Base-by-base conservation (phyloP, 2,888 invertebrate species). In the Hydrotaea diabolus region DNA sequence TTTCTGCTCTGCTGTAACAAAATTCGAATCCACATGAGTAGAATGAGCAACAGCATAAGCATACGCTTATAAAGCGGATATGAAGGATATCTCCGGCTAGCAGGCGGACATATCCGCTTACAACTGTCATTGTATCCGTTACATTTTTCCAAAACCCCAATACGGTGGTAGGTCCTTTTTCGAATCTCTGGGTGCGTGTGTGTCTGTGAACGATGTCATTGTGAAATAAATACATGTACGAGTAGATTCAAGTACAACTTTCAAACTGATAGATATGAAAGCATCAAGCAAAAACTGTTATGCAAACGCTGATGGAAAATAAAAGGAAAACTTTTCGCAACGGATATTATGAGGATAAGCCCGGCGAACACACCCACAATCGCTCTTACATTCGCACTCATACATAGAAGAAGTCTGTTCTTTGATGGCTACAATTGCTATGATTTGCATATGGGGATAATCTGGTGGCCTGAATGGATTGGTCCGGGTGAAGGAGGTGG, bases 21-120 rank as follows among this genome's bases (percentile, higher is more conserved):
- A 31, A 31, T 31, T 2, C 7, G 31, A 31, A 23, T 46, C n/a
- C 11, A 39, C 23, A n/a, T 39, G 39, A 39, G 39, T 39, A 72
- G 26, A 21, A 31, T 53, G 26, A 55, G 9, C 11, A 15, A 66
- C 11, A 15, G 73, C 17, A 57, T 64, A 53, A 79, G 59, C 79
- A 80, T 77, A 72, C 73, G 69, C 82, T 74, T 82, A 39, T 39
- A 82, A 87, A 86, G 77, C 90, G 91, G 91, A 91, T 90, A 91
- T 91, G 90, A 91, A 92, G 89, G 90, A 88, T 89, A 91, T 91
- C 92, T 91, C 91, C 92, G 91, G 91, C 89, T 89, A 89, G 88
- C 90, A 89, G 91, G 91, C 91, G 91, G 91, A 91, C 91, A 92
- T 90, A 89, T 91, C 92, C 92, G 90, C 75, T 86, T 77, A 78